Percentiles rank a stretch among this genome's conserved stretches.
These are phyloP conservation scores for Tinamus major DNA, from an alignment of 2,797 vertebrate genomes.

Conservation along the genomic window DNA sequence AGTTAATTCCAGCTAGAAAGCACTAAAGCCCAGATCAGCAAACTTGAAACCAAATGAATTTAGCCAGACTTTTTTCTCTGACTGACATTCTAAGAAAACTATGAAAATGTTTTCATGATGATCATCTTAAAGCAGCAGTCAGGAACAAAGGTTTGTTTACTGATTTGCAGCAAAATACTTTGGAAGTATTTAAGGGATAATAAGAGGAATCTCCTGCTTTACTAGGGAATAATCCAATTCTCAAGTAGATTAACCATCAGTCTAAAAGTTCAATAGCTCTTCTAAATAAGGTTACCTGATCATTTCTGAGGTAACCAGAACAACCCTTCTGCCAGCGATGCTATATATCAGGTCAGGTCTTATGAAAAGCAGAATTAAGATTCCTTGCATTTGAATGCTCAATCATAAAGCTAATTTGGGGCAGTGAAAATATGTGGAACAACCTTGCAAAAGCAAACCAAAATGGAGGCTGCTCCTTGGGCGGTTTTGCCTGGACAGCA, in stretches of 20 bases:
- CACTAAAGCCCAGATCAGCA: neutral
- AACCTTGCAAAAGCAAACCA: neutral
- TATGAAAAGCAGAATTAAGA: neutral
- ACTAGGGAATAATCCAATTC: neutral
- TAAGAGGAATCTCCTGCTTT: neutral
- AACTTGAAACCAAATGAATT: conserved; percentile 25
- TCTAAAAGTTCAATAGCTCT: neutral
- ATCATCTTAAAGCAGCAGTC: neutral
- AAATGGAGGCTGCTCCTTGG: neutral
- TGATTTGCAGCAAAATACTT: neutral
- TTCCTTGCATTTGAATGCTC: neutral
- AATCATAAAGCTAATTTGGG: neutral
- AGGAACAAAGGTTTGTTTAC: neutral
- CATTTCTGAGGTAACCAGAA: neutral
- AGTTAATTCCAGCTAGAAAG: neutral
- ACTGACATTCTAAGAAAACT: neutral
- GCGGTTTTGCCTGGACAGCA: neutral
- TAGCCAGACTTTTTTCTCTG: neutral
- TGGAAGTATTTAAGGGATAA: neutral
- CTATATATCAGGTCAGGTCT: neutral
- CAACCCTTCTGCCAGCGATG: neutral
- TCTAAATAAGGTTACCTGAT: neutral
- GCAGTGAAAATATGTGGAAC: neutral
- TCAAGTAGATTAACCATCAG: neutral
- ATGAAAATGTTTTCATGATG: neutral